Evolutionary conservation across 2,113 vertebrate species (phyloP).

Genomic region (Baryphthengus martii): DNA sequence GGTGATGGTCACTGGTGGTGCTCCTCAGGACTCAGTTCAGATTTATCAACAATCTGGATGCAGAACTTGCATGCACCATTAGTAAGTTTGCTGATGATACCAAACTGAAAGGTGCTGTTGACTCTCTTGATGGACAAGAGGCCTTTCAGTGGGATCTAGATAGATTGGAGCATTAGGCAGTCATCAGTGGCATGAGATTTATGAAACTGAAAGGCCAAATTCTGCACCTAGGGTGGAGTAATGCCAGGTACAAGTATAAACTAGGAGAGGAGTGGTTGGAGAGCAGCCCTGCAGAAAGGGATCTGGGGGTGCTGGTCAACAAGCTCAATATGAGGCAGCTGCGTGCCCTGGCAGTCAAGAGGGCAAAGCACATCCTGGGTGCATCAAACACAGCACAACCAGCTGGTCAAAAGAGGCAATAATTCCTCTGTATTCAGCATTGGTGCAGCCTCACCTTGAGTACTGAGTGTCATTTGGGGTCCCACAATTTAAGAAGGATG

Average conservation of each 20-base stretch:
- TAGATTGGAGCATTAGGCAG: background rate
- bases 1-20: rapidly evolving
- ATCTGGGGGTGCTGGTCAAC: background rate
- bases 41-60: background rate
- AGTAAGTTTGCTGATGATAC: background rate
- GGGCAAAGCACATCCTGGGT: background rate
- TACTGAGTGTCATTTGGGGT: background rate
- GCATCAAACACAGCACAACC: background rate
- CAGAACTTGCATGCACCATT: background rate
- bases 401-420: background rate
- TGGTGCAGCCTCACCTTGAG: rapidly evolving
- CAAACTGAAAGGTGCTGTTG: background rate
- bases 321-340: background rate
- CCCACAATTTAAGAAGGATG: background rate
- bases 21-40: background rate
- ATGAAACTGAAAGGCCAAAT: background rate
- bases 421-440: rapidly evolving
- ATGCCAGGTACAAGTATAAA: rapidly evolving
- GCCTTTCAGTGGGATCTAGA: background rate
- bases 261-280: background rate
- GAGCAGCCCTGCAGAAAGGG: background rate
- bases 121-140: background rate
- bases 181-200: background rate
- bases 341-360: background rate
- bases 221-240: background rate